phyloP scores from a whole-genome alignment of 2,888 invertebrate species.

The Oxystoma pomonae region DNA sequence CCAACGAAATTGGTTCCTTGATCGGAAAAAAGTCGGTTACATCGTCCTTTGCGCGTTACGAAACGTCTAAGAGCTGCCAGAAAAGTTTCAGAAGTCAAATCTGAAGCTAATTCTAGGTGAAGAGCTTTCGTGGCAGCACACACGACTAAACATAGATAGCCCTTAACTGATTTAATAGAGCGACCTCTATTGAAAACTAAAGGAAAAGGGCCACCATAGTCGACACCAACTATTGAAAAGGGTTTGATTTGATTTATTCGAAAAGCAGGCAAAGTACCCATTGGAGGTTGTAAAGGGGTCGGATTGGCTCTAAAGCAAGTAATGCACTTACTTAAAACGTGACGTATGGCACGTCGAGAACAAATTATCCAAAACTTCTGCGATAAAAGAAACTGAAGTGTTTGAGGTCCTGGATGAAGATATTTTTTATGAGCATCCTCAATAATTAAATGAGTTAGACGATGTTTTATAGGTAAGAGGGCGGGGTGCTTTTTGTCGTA shows the following conservation, averaged over 20 bases:
- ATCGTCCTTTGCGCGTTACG: constrained; percentile 14
- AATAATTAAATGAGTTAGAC: constrained; percentile 5
- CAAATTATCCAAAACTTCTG: constrained; percentile 16
- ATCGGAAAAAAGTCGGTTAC: constrained; percentile 9
- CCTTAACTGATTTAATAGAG: constrained; percentile 6
- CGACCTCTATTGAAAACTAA: constrained; percentile 6
- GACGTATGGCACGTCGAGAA: constrained; percentile 6
- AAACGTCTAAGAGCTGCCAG: constrained; percentile 17
- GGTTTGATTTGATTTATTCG: constrained; percentile 14
- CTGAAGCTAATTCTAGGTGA: constrained; percentile 18
- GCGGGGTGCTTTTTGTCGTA: constrained; percentile 8
- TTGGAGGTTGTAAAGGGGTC: constrained; percentile 6
- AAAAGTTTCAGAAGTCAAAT: constrained; percentile 16
- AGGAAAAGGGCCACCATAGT: constrained; percentile 18
- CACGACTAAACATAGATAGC: constrained; percentile 14
- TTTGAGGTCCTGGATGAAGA: constrained; percentile 7
- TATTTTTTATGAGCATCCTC: constrained; percentile 6
- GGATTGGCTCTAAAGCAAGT: constrained; percentile 13
- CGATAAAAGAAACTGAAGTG: constrained; percentile 7
- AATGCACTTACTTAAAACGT: constrained; percentile 4
- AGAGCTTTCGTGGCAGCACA: constrained; percentile 19
- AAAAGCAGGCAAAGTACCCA: constrained; percentile 16
- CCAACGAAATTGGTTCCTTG: no score
- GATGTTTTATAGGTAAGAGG: not conserved
- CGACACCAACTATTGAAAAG: constrained; percentile 11